Base-by-base conservation (phyloP, 2,797 vertebrate species). In the Otolemur crassicaudatus region DNA sequence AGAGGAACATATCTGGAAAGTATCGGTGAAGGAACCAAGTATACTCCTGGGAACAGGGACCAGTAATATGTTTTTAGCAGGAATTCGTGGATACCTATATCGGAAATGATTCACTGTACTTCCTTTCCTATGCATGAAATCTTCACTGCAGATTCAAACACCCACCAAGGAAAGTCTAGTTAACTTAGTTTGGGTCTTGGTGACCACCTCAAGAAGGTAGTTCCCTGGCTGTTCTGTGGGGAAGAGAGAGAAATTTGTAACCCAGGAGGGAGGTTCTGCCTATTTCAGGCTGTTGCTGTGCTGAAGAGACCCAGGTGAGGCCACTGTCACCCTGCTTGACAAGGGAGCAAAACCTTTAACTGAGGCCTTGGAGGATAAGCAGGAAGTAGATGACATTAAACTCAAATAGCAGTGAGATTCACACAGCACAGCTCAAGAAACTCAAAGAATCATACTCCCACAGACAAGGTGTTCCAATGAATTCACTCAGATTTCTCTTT, bases 401-500 rank as follows among this genome's bases (percentile, higher is more conserved):
- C 98, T 99, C 95, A 99, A 99, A 98, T 98, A 98, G 98, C 80
- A 31, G 40, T 83, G 19, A 65, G 37, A 63, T 22, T 83, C 37
- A 65, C 17, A 20, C 60, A 63, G 58, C 27, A 65, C 27, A 34
- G 56, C 53, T 25, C 76, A 79, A 34, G n/a, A 79, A 58, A 79
- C n/a, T 37, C n/a, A 25, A 34, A 58, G 29, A 79, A 58, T 23
- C n/a, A 25, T 34, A 16, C 53, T 58, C 20, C 7, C n/a, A 5
- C 9, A 37, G n/a, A 10, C n/a, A 99, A 99, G 99, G 99, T 37
- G 99, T 99, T 97, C 99, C 99, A 94, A 99, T 99, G 96, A 99
- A 99, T 98, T 99, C 99, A 97, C 99, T 99, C 99, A 98, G 99
- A 99, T 99, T 99, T 99, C 99, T 99, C 97, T 99, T 99, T 80